Base-by-base conservation (phyloP, 2,113 vertebrate genomes). In the Psittacus erithacus region DNA sequence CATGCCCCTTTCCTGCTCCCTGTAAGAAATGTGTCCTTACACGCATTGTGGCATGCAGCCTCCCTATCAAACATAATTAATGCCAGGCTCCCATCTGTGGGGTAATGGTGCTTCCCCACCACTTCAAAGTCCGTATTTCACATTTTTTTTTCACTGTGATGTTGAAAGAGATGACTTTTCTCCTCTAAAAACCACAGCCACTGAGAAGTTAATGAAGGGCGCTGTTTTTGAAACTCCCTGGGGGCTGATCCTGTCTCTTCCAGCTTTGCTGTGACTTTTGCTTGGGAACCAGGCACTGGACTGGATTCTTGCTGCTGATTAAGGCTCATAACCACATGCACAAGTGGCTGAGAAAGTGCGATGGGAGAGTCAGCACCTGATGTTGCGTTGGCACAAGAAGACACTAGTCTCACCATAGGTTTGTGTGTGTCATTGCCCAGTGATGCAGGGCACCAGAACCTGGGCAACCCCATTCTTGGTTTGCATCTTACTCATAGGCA, bases 91-190 rank as follows among this genome's bases (percentile, higher is more conserved):
- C 84, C 1, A 43, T 89, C 94, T 96, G 52, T 75, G 93, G 93
- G 86, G 74, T 96, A 92, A 95, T 93, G 59, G 85, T 86, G 29
- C 71, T 80, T 95, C 84, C 82, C 87, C 60, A 96, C 92, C 95
- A 96, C 94, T 96, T 96, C 93, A 94, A 96, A 96, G 94, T 74
- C 71, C 24, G 7, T 53, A 35, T 83, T 96, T 94, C 46, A 60
- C 46, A 5, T 10, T 50, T 81, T 85, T 93, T 93, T 88, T 86
- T 82, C 14, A 52, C 28, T 1, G 7, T 87, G 85, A 67, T 96
- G 85, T 95, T 93, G 92, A 95, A 97, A 96, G 92, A 92, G 82
- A 59, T 90, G 41, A 63, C 74, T 97, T 94, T 96, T 96, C 87
- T 80, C 39, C 43, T 91, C 86, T 74, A 77, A 74, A 95, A 96